Conservation (phyloP, 2,888 invertebrate genomes). For the Diogma glabrata region DNA sequence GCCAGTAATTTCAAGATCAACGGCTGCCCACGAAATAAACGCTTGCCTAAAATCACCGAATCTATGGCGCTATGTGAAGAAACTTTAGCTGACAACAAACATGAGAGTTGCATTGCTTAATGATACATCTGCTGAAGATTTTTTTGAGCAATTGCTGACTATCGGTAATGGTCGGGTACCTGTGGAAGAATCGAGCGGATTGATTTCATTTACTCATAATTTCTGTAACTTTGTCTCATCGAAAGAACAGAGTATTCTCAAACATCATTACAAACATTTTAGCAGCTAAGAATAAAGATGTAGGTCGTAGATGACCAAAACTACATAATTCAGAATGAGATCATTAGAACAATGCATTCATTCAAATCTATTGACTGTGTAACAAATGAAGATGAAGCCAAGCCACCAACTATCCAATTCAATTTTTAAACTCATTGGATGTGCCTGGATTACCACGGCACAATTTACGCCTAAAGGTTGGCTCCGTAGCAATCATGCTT, state of each 20-base stretch:
- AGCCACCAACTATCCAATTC: too few species aligned
- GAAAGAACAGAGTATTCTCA: not conserved
- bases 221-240: not conserved
- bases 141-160: not conserved
- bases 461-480: too few species aligned
- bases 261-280: too few species aligned
- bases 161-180: not conserved
- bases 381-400: too few species aligned
- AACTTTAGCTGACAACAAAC: not conserved
- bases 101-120: not conserved
- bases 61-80: slow-evolving; percentile 2
- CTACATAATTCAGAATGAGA: too few species aligned
- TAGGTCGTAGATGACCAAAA: too few species aligned
- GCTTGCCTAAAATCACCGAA: not conserved
- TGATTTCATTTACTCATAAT: not conserved
- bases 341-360: too few species aligned
- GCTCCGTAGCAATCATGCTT: too few species aligned
- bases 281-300: too few species aligned
- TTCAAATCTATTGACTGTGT: too few species aligned
- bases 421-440: too few species aligned
- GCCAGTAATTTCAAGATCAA: not conserved
- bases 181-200: not conserved
- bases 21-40: not conserved
- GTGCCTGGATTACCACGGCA: too few species aligned
- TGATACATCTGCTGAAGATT: not conserved